These are phyloP conservation scores for Phrynocephalus versicolor DNA, from an alignment of 2,113 vertebrate species.

Conservation along the genomic window DNA sequence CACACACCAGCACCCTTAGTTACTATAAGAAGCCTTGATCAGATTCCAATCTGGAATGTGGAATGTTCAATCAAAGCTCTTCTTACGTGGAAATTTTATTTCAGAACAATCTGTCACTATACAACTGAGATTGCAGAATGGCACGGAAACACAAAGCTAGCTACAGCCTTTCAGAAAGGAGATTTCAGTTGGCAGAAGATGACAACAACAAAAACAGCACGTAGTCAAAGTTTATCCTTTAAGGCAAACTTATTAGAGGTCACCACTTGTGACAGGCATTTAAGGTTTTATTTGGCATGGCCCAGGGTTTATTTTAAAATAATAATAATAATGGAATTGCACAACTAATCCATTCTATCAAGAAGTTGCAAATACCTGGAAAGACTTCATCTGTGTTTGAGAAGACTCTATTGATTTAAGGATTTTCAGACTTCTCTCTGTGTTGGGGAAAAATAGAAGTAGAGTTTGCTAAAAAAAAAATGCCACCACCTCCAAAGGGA, in stretches of 20 bases:
- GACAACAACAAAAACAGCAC: conserved; percentile 5
- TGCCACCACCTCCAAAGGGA: background rate
- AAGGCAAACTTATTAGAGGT: conserved; percentile 15
- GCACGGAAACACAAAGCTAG: background rate
- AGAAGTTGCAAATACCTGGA: conserved; percentile 22
- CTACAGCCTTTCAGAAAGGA: background rate
- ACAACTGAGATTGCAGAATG: background rate
- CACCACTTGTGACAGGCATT: conserved; percentile 5
- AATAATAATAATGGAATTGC: conserved; percentile 19
- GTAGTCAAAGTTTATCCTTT: conserved; percentile 21
- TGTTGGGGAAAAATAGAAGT: background rate
- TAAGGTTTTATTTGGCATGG: conserved; percentile 20
- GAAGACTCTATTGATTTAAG: background rate
- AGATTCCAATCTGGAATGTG: background rate
- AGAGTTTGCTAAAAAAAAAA: background rate
- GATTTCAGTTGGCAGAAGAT: background rate
- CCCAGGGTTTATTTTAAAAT: conserved; percentile 4
- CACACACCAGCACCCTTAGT: background rate
- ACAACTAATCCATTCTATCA: background rate
- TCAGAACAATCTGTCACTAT: background rate
- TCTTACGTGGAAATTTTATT: background rate
- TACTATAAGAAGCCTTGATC: background rate
- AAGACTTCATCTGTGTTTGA: conserved; percentile 12
- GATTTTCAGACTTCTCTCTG: conserved; percentile 47
- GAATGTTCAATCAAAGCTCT: background rate